phyloP scores from a whole-genome alignment of 2,888 invertebrate genomes.

The Lampropteryx suffumata region DNA sequence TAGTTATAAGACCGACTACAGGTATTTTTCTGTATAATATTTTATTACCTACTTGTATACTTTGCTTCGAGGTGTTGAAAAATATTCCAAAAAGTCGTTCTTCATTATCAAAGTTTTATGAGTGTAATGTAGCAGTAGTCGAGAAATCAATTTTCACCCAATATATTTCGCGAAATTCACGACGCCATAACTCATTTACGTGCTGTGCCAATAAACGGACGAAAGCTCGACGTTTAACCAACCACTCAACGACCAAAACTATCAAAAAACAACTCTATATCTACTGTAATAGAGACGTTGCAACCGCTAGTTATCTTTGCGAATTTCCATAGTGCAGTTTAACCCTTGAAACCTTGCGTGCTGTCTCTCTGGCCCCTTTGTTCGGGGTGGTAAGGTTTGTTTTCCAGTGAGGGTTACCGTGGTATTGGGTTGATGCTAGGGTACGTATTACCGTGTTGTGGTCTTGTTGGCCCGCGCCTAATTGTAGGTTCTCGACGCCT shows the following conservation, averaged over 20 bases:
- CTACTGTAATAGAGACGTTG: constrained; percentile 11
- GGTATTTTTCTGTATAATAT: too few species aligned
- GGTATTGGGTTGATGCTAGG: constrained; percentile 51
- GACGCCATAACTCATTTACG: constrained; percentile 58
- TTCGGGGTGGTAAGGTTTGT: constrained; percentile 29
- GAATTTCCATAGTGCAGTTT: constrained; percentile 52
- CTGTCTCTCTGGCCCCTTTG: constrained; percentile 34
- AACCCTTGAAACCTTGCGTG: constrained; percentile 44
- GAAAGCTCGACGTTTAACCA: constrained; percentile 51
- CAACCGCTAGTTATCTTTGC: constrained; percentile 38
- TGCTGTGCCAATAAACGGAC: constrained; percentile 69
- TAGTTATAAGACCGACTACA: too few species aligned
- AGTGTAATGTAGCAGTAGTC: constrained; percentile 24
- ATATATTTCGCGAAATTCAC: constrained; percentile 59
- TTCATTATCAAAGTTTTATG: constrained; percentile 1
- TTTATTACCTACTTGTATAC: too few species aligned
- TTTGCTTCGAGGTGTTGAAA: not conserved
- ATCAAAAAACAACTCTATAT: constrained; percentile 29
- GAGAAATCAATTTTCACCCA: constrained; percentile 68
- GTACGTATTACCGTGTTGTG: constrained; percentile 70
- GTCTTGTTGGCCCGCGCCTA: constrained; percentile 69
- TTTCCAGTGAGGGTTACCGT: constrained; percentile 26
- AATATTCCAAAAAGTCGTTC: not conserved
- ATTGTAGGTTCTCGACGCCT: constrained; percentile 82
- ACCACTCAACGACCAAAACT: constrained; percentile 1